Percentiles rank a stretch among this genome's conserved stretches.
These are phyloP conservation scores for Siniperca obscura DNA, from an alignment of 2,797 vertebrate species.

Conservation along the genomic window DNA sequence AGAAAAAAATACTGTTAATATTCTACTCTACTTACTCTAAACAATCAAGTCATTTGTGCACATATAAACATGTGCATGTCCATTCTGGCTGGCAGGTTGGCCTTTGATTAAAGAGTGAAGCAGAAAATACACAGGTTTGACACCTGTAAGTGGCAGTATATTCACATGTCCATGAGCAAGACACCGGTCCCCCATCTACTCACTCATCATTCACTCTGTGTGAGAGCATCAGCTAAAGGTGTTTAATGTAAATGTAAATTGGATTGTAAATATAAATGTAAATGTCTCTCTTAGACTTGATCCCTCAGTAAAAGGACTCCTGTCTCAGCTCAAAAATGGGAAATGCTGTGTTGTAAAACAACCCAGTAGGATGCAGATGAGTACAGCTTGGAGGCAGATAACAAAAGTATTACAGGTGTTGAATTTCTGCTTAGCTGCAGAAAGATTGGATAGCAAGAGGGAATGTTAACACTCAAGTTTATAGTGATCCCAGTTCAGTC, in stretches of 20 bases:
- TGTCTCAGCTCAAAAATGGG: constrained; percentile 3
- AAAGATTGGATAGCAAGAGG: not conserved
- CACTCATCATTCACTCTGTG: not conserved
- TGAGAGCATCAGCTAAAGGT: not conserved
- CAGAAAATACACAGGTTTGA: not conserved
- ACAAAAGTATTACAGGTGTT: constrained; percentile 4
- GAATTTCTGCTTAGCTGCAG: not conserved
- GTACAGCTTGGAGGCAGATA: not conserved
- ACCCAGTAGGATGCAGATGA: constrained; percentile 13
- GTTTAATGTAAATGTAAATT: not conserved
- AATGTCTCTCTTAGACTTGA: not conserved
- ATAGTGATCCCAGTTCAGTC: not conserved
- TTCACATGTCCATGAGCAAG: not conserved
- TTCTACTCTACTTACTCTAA: too few relatives aligned
- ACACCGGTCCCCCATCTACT: not conserved
- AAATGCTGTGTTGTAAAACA: constrained; percentile 20
- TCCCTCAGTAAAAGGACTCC: not conserved
- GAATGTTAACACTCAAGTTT: not conserved
- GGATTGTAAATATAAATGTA: constrained; percentile 4
- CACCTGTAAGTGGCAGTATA: too few relatives aligned
- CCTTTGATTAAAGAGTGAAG: not conserved
- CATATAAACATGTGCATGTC: not conserved
- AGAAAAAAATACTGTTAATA: too few relatives aligned
- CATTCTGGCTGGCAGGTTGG: too few relatives aligned
- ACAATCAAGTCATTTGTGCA: too few relatives aligned